A percentile compares a stretch with the other conserved stretches of the same genome.
phyloP scores from a whole-genome alignment of 2,113 vertebrate species.

The Todiramphus saurophagus region DNA sequence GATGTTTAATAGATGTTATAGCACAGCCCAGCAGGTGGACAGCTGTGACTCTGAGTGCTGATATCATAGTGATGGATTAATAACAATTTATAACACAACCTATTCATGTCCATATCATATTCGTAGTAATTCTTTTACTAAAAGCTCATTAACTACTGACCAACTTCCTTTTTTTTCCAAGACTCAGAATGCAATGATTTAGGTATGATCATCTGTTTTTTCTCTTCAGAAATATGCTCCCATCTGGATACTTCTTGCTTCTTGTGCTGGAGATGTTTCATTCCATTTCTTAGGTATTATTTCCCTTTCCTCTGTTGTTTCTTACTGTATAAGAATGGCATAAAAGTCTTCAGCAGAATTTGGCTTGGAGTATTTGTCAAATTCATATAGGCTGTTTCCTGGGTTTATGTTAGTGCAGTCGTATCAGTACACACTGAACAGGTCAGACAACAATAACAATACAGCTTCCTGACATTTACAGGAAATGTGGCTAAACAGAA shows the following conservation, averaged over 20 bases:
- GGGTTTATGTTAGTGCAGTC: neutral
- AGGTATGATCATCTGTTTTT: neutral
- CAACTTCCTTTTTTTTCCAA: neutral
- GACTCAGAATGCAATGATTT: neutral
- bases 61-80: neutral
- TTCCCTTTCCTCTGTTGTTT: neutral
- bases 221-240: neutral
- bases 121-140: neutral
- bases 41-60: neutral
- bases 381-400: neutral
- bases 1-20: neutral
- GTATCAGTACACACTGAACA: neutral
- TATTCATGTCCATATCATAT: neutral
- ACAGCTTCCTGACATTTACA: neutral
- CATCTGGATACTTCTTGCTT: neutral
- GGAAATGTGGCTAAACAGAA: neutral
- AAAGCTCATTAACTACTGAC: neutral
- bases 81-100: neutral
- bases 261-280: neutral
- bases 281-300: neutral
- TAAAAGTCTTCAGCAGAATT: neutral
- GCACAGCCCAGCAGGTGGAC: neutral
- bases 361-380: neutral
- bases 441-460: neutral
- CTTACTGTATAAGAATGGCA: neutral